Conservation (phyloP, 2,888 invertebrate genomes). For the Cordilura impudica region DNA sequence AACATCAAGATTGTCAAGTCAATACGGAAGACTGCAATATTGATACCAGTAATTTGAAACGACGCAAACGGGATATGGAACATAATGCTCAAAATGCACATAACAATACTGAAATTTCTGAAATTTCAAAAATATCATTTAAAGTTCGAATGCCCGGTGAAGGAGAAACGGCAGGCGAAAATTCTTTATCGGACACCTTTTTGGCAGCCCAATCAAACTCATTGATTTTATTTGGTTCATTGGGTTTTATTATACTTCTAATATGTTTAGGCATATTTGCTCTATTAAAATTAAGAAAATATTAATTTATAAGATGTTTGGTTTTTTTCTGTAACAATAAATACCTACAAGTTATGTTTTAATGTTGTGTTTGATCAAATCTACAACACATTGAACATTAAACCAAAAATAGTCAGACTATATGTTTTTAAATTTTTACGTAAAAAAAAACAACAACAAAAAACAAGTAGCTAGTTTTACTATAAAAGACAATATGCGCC, state of each 20-base stretch:
- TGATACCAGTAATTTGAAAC: slow-evolving; percentile 57
- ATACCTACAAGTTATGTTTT: slow-evolving; percentile 10
- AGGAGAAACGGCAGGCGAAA: neutral
- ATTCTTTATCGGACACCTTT: neutral
- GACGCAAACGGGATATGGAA: slow-evolving; percentile 66
- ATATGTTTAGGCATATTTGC: slow-evolving; percentile 67
- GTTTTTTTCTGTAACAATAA: neutral
- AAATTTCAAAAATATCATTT: slow-evolving; percentile 73
- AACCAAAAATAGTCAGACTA: slow-evolving; percentile 34
- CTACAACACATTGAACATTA: slow-evolving; percentile 38
- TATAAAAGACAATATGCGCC: neutral
- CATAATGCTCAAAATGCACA: neutral
- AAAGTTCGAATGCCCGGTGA: slow-evolving; percentile 70
- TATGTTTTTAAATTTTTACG: slow-evolving; percentile 9
- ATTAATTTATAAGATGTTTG: slow-evolving; percentile 38
- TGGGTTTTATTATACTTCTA: slow-evolving; percentile 70
- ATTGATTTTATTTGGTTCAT: slow-evolving; percentile 66
- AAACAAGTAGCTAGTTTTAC: neutral
- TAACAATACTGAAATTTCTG: slow-evolving; percentile 71
- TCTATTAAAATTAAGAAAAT: slow-evolving; percentile 67
- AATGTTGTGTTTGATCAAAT: slow-evolving; percentile 22
- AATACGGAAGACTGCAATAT: slow-evolving; percentile 68
- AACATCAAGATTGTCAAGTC: slow-evolving; percentile 79
- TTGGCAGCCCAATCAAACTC: slow-evolving; percentile 50
- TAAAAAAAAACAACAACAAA: neutral